Percentiles rank a stretch among this genome's conserved stretches.
Conservation (phyloP, 2,888 invertebrate genomes). For the Ditula angustiorana region DNA sequence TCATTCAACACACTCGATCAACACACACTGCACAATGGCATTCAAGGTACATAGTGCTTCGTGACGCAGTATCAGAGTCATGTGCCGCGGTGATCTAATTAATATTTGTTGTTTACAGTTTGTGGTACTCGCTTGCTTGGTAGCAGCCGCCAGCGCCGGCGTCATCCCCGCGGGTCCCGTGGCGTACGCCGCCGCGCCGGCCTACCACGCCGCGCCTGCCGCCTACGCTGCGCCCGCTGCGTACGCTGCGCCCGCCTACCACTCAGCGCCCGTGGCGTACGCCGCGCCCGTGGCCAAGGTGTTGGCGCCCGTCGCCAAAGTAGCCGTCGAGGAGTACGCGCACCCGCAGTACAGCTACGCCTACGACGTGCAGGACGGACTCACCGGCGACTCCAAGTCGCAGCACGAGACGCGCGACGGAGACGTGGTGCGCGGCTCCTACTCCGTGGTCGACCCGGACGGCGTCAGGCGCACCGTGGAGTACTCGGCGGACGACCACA, state of each 20-base stretch:
- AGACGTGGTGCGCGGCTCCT: constrained; percentile 77
- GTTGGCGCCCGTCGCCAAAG: constrained; percentile 48
- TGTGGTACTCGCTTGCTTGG: constrained; percentile 68
- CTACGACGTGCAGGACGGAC: constrained; percentile 84
- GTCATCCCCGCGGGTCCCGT: constrained; percentile 59
- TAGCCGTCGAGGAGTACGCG: constrained; percentile 64
- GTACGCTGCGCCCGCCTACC: constrained; percentile 42
- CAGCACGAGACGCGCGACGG: constrained; percentile 79
- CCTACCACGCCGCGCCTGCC: constrained; percentile 60
- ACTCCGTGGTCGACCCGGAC: constrained; percentile 78
- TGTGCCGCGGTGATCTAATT: constrained; percentile 1
- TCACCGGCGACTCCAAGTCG: constrained; percentile 80
- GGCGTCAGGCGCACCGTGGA: constrained; percentile 79
- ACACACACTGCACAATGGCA: constrained; percentile 73
- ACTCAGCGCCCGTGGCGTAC: constrained; percentile 47
- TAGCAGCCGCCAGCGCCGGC: constrained; percentile 71
- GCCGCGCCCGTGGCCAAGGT: constrained; percentile 48
- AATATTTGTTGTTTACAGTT: constrained; percentile 61
- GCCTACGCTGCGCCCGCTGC: constrained; percentile 58
- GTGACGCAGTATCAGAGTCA: constrained; percentile 32
- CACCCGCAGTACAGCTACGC: constrained; percentile 83
- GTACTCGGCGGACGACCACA: constrained; percentile 77
- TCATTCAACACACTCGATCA: constrained; percentile 75
- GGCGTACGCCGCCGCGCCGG: constrained; percentile 60
- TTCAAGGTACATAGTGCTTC: constrained; percentile 68